phyloP scores from a whole-genome alignment of 2,797 vertebrate genomes.

The Zalophus californianus region DNA sequence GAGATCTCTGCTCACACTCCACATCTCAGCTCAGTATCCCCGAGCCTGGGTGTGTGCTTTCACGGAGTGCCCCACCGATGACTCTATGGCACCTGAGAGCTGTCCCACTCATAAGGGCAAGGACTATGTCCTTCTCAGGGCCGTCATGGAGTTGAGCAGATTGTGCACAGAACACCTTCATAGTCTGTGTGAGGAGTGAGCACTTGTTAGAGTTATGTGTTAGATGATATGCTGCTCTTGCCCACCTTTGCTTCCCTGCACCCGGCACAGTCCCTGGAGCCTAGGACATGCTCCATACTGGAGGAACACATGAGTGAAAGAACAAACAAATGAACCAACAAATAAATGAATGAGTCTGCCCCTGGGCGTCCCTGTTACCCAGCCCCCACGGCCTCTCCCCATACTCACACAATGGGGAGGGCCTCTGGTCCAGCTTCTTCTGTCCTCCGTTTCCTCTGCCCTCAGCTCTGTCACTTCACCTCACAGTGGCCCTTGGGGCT shows the following conservation, averaged over 20 bases:
- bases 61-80: not conserved
- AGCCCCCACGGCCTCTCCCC: not conserved
- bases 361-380: not conserved
- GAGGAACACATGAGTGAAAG: not conserved
- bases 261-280: not conserved
- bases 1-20: not conserved
- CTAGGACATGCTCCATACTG: not conserved
- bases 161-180: too few relatives aligned
- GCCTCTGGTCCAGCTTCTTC: not conserved
- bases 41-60: not conserved
- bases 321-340: not conserved
- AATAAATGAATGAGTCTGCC: accelerated
- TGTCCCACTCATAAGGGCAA: not conserved
- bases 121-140: not conserved
- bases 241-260: not conserved
- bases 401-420: not conserved
- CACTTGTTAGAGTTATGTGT: too few relatives aligned
- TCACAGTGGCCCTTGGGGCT: too few relatives aligned
- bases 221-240: not conserved
- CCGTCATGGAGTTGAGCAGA: not conserved
- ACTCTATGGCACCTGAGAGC: not conserved
- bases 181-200: not conserved
- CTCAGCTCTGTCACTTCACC: not conserved
- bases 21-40: not conserved
- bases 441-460: not conserved